Evolutionary conservation across 1,140 invertebrate genomes (phyloP).

Genomic region (Acromyrmex charruanus): DNA sequence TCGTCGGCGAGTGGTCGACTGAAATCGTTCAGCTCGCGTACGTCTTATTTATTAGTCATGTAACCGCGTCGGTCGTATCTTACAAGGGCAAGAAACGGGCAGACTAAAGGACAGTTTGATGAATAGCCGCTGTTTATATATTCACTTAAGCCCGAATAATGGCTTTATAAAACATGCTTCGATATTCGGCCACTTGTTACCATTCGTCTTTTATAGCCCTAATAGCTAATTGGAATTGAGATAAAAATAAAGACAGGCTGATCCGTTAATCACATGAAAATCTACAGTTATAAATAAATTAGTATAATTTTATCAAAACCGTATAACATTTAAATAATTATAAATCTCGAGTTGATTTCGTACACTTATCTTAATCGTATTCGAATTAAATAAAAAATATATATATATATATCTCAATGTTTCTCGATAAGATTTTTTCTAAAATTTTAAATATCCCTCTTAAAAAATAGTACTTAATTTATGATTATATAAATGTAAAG

Average conservation of each 20-base stretch:
- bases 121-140: constrained; percentile 80
- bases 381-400: not conserved
- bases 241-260: constrained; percentile 31
- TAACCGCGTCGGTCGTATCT: constrained; percentile 71
- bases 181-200: constrained; percentile 76
- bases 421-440: not conserved
- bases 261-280: constrained; percentile 32
- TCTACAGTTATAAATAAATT: constrained; percentile 25
- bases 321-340: constrained; percentile 7
- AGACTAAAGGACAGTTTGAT: constrained; percentile 77
- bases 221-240: constrained; percentile 67
- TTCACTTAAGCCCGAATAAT: constrained; percentile 82
- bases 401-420: not conserved
- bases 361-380: not conserved
- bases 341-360: not conserved
- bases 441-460: not conserved
- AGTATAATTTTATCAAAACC: not conserved
- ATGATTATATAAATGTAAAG: not conserved
- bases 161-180: constrained; percentile 82
- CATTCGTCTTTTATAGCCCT: constrained; percentile 76
- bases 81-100: constrained; percentile 70
- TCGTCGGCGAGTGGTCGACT: constrained; percentile 77
- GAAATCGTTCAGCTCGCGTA: constrained; percentile 78
- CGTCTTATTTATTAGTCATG: constrained; percentile 81
- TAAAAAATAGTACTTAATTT: constrained; percentile 9